Conservation (phyloP, 2,797 vertebrate species). For the Syngnathus rostellatus region DNA sequence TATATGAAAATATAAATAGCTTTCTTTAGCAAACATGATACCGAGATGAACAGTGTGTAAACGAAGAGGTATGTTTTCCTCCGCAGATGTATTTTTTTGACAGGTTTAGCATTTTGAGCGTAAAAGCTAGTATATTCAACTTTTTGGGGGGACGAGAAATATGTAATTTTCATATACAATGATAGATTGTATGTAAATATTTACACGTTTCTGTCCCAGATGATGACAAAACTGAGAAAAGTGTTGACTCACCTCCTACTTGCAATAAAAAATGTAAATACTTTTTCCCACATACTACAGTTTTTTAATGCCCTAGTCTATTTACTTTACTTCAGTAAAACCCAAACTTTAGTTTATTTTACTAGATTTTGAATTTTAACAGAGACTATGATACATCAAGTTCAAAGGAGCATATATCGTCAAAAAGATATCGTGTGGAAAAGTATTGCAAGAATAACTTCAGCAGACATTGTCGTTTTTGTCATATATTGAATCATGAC, state of each 20-base stretch:
- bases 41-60: background rate
- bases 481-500: background rate
- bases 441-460: too few relatives aligned
- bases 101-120: background rate
- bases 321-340: too few relatives aligned
- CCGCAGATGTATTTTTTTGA: background rate
- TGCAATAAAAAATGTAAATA: background rate
- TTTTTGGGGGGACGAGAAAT: background rate
- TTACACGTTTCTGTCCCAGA: background rate
- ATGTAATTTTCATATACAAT: background rate
- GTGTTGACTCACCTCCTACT: background rate
- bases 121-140: background rate
- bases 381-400: too few relatives aligned
- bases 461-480: background rate
- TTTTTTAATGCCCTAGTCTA: too few relatives aligned
- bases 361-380: too few relatives aligned
- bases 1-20: background rate
- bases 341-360: too few relatives aligned
- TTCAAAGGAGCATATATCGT: too few relatives aligned
- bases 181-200: background rate
- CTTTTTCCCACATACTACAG: too few relatives aligned
- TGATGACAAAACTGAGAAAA: too few relatives aligned
- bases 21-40: background rate
- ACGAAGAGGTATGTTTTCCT: background rate
- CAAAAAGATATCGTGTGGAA: background rate